These are phyloP conservation scores for Pseudopleuronectes americanus DNA, from an alignment of 2,797 vertebrate genomes.

Conservation along the genomic window DNA sequence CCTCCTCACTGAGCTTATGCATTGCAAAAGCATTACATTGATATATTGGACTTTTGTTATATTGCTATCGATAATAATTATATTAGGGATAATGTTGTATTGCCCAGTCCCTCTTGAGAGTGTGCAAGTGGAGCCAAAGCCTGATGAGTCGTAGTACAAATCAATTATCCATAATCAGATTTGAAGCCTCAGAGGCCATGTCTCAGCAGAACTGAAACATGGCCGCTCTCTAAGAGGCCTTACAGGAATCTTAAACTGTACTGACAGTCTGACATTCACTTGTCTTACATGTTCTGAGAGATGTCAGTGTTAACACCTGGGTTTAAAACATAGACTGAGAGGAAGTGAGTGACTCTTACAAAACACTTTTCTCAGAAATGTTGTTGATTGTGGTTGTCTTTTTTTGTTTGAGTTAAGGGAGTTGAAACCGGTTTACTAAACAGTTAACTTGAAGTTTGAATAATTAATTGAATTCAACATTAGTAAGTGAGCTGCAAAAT, in stretches of 20 bases:
- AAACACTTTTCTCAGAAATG: no score
- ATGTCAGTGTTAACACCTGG: background rate
- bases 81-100: no score
- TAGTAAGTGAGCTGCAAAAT: no score
- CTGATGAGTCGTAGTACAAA: slow-evolving; percentile 11
- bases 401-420: background rate
- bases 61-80: no score
- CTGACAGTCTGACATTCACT: background rate
- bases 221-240: background rate
- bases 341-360: background rate
- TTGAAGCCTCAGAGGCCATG: background rate
- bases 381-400: no score
- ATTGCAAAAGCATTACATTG: no score
- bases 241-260: background rate
- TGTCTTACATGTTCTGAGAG: background rate
- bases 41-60: no score
- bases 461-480: no score
- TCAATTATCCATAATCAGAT: slow-evolving; percentile 31
- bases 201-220: background rate
- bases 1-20: no score
- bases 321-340: background rate
- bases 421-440: background rate
- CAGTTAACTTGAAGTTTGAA: background rate
- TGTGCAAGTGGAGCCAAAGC: background rate
- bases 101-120: background rate